Conservation (phyloP, 53 echinoderm and acorn worm species). For the Luidia sarsii region DNA sequence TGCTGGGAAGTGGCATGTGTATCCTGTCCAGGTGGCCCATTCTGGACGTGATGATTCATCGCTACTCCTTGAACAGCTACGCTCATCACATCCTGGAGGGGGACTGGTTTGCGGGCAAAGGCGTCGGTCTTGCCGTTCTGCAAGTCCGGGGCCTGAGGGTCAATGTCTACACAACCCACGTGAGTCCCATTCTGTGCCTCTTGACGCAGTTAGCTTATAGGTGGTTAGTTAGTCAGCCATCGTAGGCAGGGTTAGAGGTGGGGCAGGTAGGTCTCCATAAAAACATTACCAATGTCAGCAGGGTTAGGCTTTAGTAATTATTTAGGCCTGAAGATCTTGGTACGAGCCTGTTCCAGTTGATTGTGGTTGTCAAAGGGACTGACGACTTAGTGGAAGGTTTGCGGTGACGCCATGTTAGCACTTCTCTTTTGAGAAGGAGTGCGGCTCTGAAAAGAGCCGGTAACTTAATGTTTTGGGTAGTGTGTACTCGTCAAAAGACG, state of each 20-base stretch:
- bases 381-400: too few relatives aligned
- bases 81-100: slow-evolving; percentile 67
- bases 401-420: too few relatives aligned
- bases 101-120: slow-evolving; percentile 93
- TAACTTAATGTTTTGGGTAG: too few relatives aligned
- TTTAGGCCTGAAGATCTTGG: too few relatives aligned
- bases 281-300: too few relatives aligned
- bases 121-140: slow-evolving; percentile 77
- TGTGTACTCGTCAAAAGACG: too few relatives aligned
- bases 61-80: slow-evolving; percentile 82
- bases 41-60: slow-evolving; percentile 57
- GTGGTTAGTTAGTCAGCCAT: background rate
- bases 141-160: slow-evolving; percentile 69
- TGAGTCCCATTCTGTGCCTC: too few relatives aligned
- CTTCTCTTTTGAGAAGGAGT: too few relatives aligned
- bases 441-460: too few relatives aligned
- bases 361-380: background rate
- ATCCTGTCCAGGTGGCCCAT: slow-evolving; percentile 96
- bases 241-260: background rate
- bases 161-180: slow-evolving; percentile 94
- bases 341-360: background rate
- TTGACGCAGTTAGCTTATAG: background rate
- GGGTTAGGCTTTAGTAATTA: too few relatives aligned
- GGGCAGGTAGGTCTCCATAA: background rate
- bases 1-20: slow-evolving; percentile 81